phyloP scores from a whole-genome alignment of 1,140 invertebrate species.

The Polypedilum vanderplanki region DNA sequence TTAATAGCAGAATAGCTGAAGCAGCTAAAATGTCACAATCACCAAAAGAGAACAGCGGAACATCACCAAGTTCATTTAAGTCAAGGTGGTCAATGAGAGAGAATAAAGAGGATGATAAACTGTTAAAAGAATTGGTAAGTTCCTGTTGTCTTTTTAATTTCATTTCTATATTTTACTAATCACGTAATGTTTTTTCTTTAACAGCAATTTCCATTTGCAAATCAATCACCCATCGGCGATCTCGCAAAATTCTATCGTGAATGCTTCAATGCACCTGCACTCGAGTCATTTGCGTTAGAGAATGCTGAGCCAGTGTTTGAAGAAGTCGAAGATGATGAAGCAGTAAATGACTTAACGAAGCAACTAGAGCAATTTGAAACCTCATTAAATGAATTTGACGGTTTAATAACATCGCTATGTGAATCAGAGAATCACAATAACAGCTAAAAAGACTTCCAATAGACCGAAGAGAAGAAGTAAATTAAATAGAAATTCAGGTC shows the following conservation, averaged over 20 bases:
- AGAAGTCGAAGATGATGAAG: slow-evolving; percentile 43
- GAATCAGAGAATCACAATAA: slow-evolving; percentile 46
- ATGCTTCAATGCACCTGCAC: slow-evolving; percentile 66
- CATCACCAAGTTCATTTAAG: slow-evolving; percentile 27
- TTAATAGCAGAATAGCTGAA: slow-evolving; percentile 29
- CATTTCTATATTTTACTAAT: not conserved
- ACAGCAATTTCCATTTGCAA: slow-evolving; percentile 54
- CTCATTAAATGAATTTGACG: slow-evolving; percentile 65
- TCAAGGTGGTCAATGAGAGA: slow-evolving; percentile 1
- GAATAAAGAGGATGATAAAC: slow-evolving; percentile 33
- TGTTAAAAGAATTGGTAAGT: slow-evolving; percentile 34
- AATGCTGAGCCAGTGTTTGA: slow-evolving; percentile 30
- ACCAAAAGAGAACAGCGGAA: slow-evolving; percentile 27
- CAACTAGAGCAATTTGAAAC: slow-evolving; percentile 69
- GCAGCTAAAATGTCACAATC: not conserved
- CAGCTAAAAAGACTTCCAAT: slow-evolving; percentile 29
- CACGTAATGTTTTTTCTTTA: slow-evolving; percentile 34
- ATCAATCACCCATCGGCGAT: slow-evolving; percentile 49
- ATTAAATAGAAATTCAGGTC: not conserved
- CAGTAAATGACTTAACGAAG: slow-evolving; percentile 60
- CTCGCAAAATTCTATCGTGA: slow-evolving; percentile 70
- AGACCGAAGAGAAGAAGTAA: not conserved
- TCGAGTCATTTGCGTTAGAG: slow-evolving; percentile 56
- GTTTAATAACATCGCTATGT: slow-evolving; percentile 58
- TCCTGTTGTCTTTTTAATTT: not conserved